These are phyloP conservation scores for Anser brachyrhynchus DNA, from an alignment of 2,113 vertebrate species.

Conservation along the genomic window DNA sequence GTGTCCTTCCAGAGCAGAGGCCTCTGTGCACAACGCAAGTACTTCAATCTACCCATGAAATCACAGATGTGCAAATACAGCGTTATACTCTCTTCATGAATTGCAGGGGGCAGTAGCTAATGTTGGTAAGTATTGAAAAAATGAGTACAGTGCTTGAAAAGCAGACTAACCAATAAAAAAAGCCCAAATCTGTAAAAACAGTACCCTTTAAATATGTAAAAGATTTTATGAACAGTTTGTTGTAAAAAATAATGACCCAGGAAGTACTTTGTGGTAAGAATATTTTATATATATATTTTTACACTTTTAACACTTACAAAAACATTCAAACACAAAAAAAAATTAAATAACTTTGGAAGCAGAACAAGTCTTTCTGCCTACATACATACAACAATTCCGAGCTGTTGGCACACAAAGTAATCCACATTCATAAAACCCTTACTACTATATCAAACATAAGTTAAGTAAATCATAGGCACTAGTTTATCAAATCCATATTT, in stretches of 20 bases:
- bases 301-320: constrained; percentile 86
- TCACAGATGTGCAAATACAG: neutral
- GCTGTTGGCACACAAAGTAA: constrained; percentile 90
- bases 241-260: constrained; percentile 70
- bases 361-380: constrained; percentile 83
- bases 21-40: constrained; percentile 31
- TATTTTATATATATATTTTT: constrained; percentile 79
- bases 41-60: neutral
- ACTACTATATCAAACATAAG: constrained; percentile 83
- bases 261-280: constrained; percentile 80
- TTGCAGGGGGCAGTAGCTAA: constrained; percentile 22
- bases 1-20: neutral
- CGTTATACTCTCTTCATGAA: neutral
- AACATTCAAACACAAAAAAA: constrained; percentile 83
- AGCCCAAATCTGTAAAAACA: neutral
- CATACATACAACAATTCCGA: constrained; percentile 84
- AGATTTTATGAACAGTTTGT: constrained; percentile 48
- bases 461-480: constrained; percentile 98
- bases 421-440: constrained; percentile 86
- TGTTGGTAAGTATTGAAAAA: neutral
- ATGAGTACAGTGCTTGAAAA: neutral
- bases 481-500: constrained; percentile 82
- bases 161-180: neutral
- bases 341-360: constrained; percentile 87
- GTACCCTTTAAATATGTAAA: neutral